Percentiles rank a stretch among this genome's conserved stretches.
phyloP scores from a whole-genome alignment of 2,888 invertebrate species.

The Sipha maydis region DNA sequence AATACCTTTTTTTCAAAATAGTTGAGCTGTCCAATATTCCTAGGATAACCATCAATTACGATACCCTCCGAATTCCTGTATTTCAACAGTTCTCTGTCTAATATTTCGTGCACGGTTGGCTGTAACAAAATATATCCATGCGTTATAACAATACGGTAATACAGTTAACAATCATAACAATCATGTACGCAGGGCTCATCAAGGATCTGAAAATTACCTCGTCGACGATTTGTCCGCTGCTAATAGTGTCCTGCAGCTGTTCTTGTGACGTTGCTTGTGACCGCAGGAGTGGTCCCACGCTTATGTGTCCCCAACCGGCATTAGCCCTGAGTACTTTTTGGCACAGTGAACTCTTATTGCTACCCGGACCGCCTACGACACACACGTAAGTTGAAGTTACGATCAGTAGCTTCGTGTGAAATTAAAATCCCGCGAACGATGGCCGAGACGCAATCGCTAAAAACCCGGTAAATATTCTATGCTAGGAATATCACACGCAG shows the following conservation, averaged over 20 bases:
- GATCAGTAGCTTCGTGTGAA: too few relatives aligned
- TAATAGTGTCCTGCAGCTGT: slow-evolving; percentile 76
- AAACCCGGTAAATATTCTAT: too few relatives aligned
- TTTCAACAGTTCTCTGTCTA: slow-evolving; percentile 76
- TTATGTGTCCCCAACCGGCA: slow-evolving; percentile 81
- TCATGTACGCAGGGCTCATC: too few relatives aligned
- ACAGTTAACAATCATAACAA: too few relatives aligned
- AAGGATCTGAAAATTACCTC: slow-evolving; percentile 66
- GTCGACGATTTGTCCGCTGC: slow-evolving; percentile 83
- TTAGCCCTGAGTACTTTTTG: slow-evolving; percentile 76
- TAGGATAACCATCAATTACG: slow-evolving; percentile 93
- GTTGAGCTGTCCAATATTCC: slow-evolving; percentile 87
- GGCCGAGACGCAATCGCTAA: too few relatives aligned
- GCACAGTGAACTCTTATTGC: slow-evolving; percentile 86
- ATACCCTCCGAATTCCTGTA: slow-evolving; percentile 78
- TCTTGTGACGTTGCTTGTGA: slow-evolving; percentile 73
- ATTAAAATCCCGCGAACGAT: too few relatives aligned
- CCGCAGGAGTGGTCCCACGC: slow-evolving; percentile 82
- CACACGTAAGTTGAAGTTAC: too few relatives aligned
- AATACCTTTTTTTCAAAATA: slow-evolving; percentile 88
- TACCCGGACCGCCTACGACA: slow-evolving; percentile 83
- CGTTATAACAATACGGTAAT: too few relatives aligned
- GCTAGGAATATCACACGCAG: too few relatives aligned
- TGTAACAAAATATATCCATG: slow-evolving; percentile 33
- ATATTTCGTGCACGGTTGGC: slow-evolving; percentile 80